Evolutionary conservation across 2,797 vertebrate genomes (phyloP).

Genomic region (Sciaenops ocellatus): DNA sequence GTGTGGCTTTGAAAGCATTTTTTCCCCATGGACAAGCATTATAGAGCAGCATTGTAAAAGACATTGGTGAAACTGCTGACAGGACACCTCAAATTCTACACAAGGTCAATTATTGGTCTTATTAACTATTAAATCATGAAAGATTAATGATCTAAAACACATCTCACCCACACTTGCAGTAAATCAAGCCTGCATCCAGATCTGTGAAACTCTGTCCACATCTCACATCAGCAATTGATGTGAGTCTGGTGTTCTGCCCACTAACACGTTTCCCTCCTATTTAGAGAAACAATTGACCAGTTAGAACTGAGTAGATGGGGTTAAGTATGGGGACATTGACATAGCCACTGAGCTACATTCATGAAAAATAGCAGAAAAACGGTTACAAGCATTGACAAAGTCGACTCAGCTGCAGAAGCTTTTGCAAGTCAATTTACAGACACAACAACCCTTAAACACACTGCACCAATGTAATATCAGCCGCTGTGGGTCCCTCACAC

Average conservation of each 20-base stretch:
- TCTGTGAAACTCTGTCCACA: background rate
- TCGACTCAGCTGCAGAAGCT: background rate
- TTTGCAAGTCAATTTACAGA: background rate
- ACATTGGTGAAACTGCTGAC: constrained; percentile 4
- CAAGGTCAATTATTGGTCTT: background rate
- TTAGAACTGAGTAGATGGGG: background rate
- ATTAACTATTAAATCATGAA: background rate
- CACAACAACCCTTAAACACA: background rate
- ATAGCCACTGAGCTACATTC: background rate
- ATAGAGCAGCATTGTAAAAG: background rate
- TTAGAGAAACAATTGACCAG: background rate
- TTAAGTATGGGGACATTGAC: background rate
- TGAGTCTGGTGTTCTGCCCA: background rate
- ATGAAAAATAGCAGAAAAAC: background rate
- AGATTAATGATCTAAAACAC: background rate
- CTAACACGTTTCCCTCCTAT: background rate
- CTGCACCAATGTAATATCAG: too few relatives aligned
- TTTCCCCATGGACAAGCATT: background rate
- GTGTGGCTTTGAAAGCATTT: background rate
- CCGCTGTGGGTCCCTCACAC: too few relatives aligned
- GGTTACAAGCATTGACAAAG: background rate
- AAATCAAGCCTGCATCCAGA: background rate
- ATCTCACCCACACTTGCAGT: background rate
- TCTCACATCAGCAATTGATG: background rate
- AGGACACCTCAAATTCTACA: background rate